Evolutionary conservation across 2,888 invertebrate species (phyloP).

Genomic region (Oscheius sp.): DNA sequence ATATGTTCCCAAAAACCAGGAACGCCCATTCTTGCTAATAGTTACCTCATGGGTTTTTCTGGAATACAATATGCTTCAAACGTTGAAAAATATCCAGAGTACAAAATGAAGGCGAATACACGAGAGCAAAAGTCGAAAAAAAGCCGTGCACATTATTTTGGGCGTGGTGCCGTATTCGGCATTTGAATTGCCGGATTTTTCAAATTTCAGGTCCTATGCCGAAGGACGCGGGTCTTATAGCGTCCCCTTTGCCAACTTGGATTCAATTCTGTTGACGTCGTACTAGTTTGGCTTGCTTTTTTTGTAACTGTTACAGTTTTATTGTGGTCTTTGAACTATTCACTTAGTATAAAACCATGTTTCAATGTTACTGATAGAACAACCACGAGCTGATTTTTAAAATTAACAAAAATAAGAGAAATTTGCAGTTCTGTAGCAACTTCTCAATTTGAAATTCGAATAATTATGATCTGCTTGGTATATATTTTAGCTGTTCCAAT

Average conservation of each 20-base stretch:
- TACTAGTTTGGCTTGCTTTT: conserved; percentile 16
- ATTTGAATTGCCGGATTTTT: background rate
- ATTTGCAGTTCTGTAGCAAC: too few species aligned
- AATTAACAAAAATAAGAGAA: too few species aligned
- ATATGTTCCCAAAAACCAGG: conserved; percentile 55
- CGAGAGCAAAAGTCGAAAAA: background rate
- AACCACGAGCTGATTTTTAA: too few species aligned
- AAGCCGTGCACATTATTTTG: too few species aligned
- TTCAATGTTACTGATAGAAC: too few species aligned
- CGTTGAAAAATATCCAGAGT: too few species aligned
- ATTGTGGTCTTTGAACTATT: too few species aligned
- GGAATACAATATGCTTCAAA: too few species aligned
- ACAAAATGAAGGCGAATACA: background rate
- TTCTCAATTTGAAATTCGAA: too few species aligned
- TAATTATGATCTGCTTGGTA: background rate
- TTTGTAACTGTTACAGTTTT: background rate
- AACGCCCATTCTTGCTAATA: conserved; percentile 44
- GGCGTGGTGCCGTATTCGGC: background rate
- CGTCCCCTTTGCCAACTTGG: conserved; percentile 13
- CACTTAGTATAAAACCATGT: too few species aligned
- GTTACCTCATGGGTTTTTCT: conserved; percentile 5
- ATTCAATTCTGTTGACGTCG: conserved; percentile 15
- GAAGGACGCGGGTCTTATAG: background rate
- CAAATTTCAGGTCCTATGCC: background rate
- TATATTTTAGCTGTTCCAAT: too few species aligned